These are phyloP conservation scores for Chelonia mydas DNA, from an alignment of 2,797 vertebrate genomes.

Conservation along the genomic window DNA sequence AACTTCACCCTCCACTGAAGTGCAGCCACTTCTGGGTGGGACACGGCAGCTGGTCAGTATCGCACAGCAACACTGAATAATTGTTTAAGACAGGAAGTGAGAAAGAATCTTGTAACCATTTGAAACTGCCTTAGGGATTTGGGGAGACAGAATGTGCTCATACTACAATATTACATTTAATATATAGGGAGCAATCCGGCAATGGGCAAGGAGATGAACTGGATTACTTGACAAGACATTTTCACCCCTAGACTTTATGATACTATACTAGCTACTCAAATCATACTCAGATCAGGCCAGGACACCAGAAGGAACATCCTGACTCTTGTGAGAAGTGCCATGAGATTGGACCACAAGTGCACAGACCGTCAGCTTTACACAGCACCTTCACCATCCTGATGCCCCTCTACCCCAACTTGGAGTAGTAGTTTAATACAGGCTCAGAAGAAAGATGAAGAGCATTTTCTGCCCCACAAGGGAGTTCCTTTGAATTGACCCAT, in stretches of 20 bases:
- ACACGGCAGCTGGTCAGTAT: not conserved
- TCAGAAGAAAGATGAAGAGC: slow-evolving; percentile 46
- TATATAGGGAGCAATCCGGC: not conserved
- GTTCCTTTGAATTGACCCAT: not conserved
- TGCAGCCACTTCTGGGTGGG: not conserved
- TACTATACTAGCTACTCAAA: not conserved
- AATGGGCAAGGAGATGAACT: not conserved
- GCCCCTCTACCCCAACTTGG: slow-evolving; percentile 21
- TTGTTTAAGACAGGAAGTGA: not conserved
- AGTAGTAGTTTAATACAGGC: not conserved
- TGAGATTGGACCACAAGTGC: slow-evolving; percentile 37
- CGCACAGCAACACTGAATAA: not conserved
- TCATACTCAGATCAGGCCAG: slow-evolving; percentile 38
- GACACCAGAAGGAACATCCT: slow-evolving; percentile 39
- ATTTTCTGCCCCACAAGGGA: slow-evolving; percentile 21
- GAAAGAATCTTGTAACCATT: not conserved
- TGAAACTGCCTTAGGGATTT: not conserved
- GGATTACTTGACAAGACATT: not conserved
- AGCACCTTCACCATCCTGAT: not conserved
- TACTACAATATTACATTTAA: not conserved
- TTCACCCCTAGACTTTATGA: not conserved
- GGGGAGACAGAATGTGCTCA: not conserved
- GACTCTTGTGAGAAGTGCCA: slow-evolving; percentile 44
- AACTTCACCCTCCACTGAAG: not conserved
- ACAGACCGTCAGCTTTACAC: slow-evolving; percentile 31